Evolutionary conservation across 2,797 vertebrate genomes (phyloP).

Genomic region (Mormyrops attenuatus): DNA sequence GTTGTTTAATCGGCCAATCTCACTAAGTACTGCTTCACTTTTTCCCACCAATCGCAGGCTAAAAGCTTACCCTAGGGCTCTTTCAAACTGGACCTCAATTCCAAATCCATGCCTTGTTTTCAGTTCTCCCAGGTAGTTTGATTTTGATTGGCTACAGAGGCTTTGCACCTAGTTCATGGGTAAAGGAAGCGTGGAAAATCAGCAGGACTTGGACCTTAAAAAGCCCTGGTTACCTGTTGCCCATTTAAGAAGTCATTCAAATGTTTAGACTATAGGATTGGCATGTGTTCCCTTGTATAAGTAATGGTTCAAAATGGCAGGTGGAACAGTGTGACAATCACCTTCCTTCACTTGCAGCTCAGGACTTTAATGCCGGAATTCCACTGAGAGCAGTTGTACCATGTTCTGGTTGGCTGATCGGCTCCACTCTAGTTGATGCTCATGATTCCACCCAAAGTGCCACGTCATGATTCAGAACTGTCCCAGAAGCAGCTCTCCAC

Average conservation of each 20-base stretch:
- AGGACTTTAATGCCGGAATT: background rate
- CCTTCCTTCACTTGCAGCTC: background rate
- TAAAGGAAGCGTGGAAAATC: background rate
- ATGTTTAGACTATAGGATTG: background rate
- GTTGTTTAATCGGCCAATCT: background rate
- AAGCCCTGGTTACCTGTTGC: background rate
- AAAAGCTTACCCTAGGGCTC: background rate
- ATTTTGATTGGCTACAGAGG: background rate
- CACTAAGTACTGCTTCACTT: background rate
- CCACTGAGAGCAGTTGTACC: background rate
- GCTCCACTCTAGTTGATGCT: background rate
- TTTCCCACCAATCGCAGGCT: background rate
- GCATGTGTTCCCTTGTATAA: background rate
- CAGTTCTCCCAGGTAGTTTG: background rate
- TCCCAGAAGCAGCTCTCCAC: background rate
- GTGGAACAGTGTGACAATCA: background rate
- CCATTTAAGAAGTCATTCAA: background rate
- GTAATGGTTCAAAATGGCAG: background rate
- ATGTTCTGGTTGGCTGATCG: background rate
- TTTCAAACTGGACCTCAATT: background rate
- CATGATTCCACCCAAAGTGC: background rate
- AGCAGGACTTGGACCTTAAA: background rate
- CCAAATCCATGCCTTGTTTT: background rate
- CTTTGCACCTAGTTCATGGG: background rate
- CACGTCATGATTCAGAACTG: background rate